Evolutionary conservation across 2,888 invertebrate species (phyloP), one percentile per base, ranked within the genome.

Genomic region (Artemia sinica): DNA sequence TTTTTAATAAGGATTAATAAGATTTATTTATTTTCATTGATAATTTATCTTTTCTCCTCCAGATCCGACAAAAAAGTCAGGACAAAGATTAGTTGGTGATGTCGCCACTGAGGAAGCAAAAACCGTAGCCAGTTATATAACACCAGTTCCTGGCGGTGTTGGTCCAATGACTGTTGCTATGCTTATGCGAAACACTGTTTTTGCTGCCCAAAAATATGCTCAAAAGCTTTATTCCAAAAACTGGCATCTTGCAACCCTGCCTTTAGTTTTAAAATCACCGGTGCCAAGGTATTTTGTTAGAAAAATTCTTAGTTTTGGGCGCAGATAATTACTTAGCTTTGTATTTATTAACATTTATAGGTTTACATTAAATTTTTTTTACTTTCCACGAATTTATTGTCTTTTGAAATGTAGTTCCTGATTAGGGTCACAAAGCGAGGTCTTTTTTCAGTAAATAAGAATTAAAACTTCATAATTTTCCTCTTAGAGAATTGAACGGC

Each of bases 121-220:
- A 73, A 78, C 83, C 73, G 86, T 89, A 71, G 95, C 96, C 14
- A 85, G 89, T 1, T 86, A 85, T 79, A 89, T 96, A 75, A 96
- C 96, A 48, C 95, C 96, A 7, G 96, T 96, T 67, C 92, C 93
- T 12, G 90, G 91, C 69, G 98, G 98, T 72, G 97, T 98, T 71
- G 98, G 98, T 0, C 98, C 97, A 14, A 96, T 99, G 95, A 99
- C 98, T 0, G 98, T 95, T 72, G 94, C 95, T 28, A 96, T 96
- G 94, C 80, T 93, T 50, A 91, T 95, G 91, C 85, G 85, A 74
- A 98, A 98, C 80, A 96, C 95, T 0, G 88, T 94, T 51, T 82
- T 86, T 72, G 87, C 92, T 68, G 93, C 94, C 10, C 80, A 84
- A 74, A 81, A 83, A 67, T 81, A 84, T 68, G 83, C 84, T 13